Base-by-base conservation (phyloP, 2,888 invertebrate genomes). In the Drosophila paranaensis region DNA sequence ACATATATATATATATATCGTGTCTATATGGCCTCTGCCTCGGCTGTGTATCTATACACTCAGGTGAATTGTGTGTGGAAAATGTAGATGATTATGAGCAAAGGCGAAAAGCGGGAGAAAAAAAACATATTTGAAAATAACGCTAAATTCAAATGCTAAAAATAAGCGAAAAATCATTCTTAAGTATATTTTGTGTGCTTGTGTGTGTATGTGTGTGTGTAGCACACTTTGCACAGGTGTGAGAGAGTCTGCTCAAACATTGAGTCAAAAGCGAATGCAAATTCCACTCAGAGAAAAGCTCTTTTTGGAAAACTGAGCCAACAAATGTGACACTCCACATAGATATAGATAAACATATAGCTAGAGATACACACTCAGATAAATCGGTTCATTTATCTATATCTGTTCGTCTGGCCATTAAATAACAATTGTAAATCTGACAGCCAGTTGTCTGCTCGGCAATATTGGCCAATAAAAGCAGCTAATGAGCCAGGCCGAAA, bases 61-160 rank as follows among this genome's bases (percentile, higher is more conserved):
- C 92, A 92, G 92, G 92, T 92, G 84, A 91, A 91, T 72, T 90
- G 89, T 89, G 89, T 86, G 90, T 90, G 89, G 90, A 89, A 87
- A 80, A 87, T 77, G 84, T 82, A 90, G 79, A 89, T 89, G 81
- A 91, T 81, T 80, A 80, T 81, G 79, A 81, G 72, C 71, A 71
- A 61, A 53, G 51, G 42, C 55, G 57, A 57, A 30, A 54, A 40
- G 57, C 71, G 75, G 79, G 79, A 72, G 69, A 65, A 71, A 74
- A 76, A 76, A 53, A 61, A 42, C 20, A 37, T 63, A 50, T 60
- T 61, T 71, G 51, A 70, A 80, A 76, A 68, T 64, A 77, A 77
- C 60, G 68, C 70, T 64, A 81, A 86, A 73, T 87, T 87, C 73
- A 70, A 78, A 77, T 77, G 88, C 90, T 90, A 90, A 90, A 90